Evolutionary conservation across 2,797 vertebrate genomes (phyloP).

Genomic region (Salmo trutta): DNA sequence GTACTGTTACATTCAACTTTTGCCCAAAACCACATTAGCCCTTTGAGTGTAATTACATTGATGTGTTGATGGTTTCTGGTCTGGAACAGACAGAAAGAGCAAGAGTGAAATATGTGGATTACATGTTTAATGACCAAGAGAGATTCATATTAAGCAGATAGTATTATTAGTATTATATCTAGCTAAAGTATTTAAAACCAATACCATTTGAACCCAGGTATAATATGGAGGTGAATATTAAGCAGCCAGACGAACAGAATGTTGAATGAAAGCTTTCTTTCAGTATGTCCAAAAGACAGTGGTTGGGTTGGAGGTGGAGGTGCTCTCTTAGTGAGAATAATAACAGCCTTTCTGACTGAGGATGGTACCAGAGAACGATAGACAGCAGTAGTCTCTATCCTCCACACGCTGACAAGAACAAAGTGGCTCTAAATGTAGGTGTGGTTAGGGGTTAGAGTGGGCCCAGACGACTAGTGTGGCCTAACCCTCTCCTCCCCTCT

Average conservation of each 20-base stretch:
- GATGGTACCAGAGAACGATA: constrained; percentile 61
- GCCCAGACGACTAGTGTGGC: constrained; percentile 39
- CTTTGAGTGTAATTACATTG: neutral
- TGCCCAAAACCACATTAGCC: neutral
- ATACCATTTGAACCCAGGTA: neutral
- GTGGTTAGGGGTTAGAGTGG: constrained; percentile 44
- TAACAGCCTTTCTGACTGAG: constrained; percentile 69
- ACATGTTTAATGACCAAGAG: neutral
- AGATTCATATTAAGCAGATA: neutral
- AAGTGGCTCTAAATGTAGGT: constrained; percentile 71
- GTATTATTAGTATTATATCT: too few species aligned
- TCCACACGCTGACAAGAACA: constrained; percentile 65
- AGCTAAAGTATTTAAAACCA: neutral
- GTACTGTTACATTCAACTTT: neutral
- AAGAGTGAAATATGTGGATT: neutral
- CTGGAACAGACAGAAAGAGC: neutral
- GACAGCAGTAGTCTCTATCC: constrained; percentile 67
- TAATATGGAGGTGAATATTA: constrained; percentile 42
- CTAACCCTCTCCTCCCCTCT: constrained; percentile 41
- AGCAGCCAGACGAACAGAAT: constrained; percentile 64
- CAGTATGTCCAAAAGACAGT: constrained; percentile 63
- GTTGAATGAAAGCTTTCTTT: constrained; percentile 75
- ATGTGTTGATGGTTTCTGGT: neutral
- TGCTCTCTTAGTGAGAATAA: constrained; percentile 71
- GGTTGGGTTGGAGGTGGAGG: constrained; percentile 30